Base-by-base conservation (phyloP, 2,797 vertebrate species). In the Borostomias antarcticus region DNA sequence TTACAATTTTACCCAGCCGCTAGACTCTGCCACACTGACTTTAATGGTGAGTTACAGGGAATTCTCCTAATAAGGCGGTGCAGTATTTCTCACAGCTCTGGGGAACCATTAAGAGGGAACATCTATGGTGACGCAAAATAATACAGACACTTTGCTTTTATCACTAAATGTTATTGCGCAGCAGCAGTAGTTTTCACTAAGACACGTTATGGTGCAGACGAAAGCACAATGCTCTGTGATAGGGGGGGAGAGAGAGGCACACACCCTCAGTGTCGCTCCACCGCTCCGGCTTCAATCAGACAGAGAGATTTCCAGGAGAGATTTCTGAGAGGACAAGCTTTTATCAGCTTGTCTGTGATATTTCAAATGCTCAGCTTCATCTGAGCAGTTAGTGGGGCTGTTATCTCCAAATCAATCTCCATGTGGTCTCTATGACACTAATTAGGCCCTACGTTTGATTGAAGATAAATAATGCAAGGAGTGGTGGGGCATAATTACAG, bases 321-420 rank as follows among this genome's bases (percentile, higher is more conserved):
- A 61, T 30, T 29, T 13, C 9, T 26, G 47, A 23, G 40, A 2
- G 23, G 57, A 58, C 23, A 26, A 58, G 33, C 21, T 58, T 28
- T 80, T 74, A 72, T 76, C 62, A 66, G 58, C 74, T 53, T 62
- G 58, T 68, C 65, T 67, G 53, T 50, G 26, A 54, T 29, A 19
- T 69, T 57, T 77, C 19, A 29, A 37, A 71, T 70, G 52, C 59
- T 69, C 54, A 11, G 35, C 64, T 40, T 66, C 17, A 21, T 78
- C 68, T 64, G 40, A 30, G 53, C 69, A 62, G 65, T 81, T 70
- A 66, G 26, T 57, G 53, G 61, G 60, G 67, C 73, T 79, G 73
- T 89, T 85, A 80, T 89, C 83, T 83, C 81, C 81, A 89, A n/a
- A 88, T 89, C 86, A 85, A 75, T 59, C 62, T 83, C 72, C 66